Conservation (phyloP, 2,113 vertebrate genomes). For the human region DNA sequence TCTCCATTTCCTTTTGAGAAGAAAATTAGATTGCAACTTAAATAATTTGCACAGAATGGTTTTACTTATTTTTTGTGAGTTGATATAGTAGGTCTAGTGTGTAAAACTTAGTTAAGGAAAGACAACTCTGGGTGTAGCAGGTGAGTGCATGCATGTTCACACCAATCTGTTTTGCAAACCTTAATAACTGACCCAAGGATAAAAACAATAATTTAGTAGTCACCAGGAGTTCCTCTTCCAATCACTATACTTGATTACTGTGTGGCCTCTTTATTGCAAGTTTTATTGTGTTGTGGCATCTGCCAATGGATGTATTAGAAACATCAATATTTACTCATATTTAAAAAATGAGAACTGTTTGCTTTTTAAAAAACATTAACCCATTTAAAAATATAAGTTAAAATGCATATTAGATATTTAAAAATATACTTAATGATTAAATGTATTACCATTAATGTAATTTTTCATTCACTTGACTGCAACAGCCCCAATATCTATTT, state of each 20-base stretch:
- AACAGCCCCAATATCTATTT: background rate
- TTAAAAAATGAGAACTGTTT: constrained; percentile 17
- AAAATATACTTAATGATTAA: constrained; percentile 39
- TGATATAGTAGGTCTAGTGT: constrained; percentile 45
- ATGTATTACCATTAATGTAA: constrained; percentile 16
- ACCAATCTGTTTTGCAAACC: background rate
- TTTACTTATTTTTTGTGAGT: background rate
- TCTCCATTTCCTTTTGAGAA: constrained; percentile 64
- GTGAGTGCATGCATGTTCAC: constrained; percentile 67
- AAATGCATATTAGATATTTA: background rate
- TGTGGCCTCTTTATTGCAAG: background rate
- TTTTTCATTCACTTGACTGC: constrained; percentile 37
- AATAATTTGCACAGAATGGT: background rate
- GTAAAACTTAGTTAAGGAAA: constrained; percentile 56
- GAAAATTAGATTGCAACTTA: background rate
- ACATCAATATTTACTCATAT: background rate
- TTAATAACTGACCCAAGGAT: background rate
- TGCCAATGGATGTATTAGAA: constrained; percentile 36
- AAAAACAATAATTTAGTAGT: constrained; percentile 1
- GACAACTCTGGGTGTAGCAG: constrained; percentile 62
- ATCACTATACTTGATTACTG: background rate
- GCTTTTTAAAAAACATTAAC: background rate
- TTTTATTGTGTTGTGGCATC: constrained; percentile 12
- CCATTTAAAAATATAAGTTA: background rate
- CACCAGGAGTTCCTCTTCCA: constrained; percentile 28